Percentiles rank a stretch among this genome's conserved stretches.
Evolutionary conservation across 2,888 invertebrate genomes (phyloP).

Genomic region (Amiota communis): DNA sequence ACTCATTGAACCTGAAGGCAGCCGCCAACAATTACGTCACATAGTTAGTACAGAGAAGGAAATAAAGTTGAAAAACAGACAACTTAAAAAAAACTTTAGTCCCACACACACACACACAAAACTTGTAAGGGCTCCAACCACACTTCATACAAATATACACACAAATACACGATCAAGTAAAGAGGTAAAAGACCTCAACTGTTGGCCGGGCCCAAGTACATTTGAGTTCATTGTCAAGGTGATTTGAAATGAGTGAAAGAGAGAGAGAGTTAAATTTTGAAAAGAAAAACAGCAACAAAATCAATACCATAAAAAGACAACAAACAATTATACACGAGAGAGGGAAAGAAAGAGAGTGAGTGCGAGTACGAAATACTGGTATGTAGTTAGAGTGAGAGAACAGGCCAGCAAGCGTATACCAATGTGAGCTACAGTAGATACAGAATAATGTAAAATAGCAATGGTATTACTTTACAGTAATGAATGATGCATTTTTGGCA

Average conservation of each 20-base stretch:
- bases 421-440: not conserved
- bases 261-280: not conserved
- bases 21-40: constrained; percentile 17
- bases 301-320: not conserved
- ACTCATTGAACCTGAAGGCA: constrained; percentile 40
- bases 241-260: constrained; percentile 26
- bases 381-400: not conserved
- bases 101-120: not conserved
- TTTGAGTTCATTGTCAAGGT: constrained; percentile 58
- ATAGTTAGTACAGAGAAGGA: not conserved
- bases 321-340: not conserved
- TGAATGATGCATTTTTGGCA: too few relatives aligned
- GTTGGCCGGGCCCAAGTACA: constrained; percentile 9
- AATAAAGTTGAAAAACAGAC: too few relatives aligned
- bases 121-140: not conserved
- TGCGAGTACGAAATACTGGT: not conserved
- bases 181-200: constrained; percentile 35
- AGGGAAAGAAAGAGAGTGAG: not conserved
- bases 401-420: not conserved
- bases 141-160: constrained; percentile 1
- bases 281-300: not conserved
- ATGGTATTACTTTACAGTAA: too few relatives aligned
- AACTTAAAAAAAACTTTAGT: not conserved
- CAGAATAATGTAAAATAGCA: too few relatives aligned
- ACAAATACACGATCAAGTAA: constrained; percentile 43